Evolutionary conservation across 1,140 invertebrate species (phyloP), one percentile per base, ranked within the genome.

Genomic region (Hylaeus volcanicus): DNA sequence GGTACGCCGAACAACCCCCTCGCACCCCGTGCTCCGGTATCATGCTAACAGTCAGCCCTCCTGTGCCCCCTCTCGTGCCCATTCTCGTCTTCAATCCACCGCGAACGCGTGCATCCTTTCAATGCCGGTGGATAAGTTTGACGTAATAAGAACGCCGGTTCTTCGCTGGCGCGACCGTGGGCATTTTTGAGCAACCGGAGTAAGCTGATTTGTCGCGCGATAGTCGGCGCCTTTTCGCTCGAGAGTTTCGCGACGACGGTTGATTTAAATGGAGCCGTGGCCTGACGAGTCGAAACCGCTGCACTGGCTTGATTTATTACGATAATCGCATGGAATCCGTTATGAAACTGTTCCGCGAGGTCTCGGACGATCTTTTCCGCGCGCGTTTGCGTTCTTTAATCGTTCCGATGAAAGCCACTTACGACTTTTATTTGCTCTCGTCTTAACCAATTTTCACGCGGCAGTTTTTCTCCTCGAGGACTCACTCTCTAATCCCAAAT

Each of bases 101-200:
- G 51, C 60, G 61, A 72, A 71, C 84, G 84, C 81, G 60, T 61
- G 63, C 84, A 83, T 74, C 71, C 85, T 79, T 64, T 86, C 79
- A 86, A 85, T 78, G 70, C 37, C 83, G 83, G 41, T 26, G 84
- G 79, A 82, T 86, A 86, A 86, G 74, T 26, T 86, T 48, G 79
- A 68, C 65, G 84, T 79, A 86, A 86, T 86, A 86, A 85, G 79
- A 66, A 74, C 71, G 26, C 26, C 26, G 26, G 26, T 26, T 26
- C 26, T 26, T 26, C 26, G 26, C 26, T 26, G 15, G 8, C n/a
- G 14, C 39, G 37, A 1, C 26, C 51, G 48, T 37, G 48, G 37
- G 12, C n/a, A 72, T 63, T 72, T 72, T 26, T 26, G 26, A 26
- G 26, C 26, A 26, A 26, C 26, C 26, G 26, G 26, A 26, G 61